Evolutionary conservation across 2,113 vertebrate species (phyloP).

Genomic region (Pongo pygmaeus): DNA sequence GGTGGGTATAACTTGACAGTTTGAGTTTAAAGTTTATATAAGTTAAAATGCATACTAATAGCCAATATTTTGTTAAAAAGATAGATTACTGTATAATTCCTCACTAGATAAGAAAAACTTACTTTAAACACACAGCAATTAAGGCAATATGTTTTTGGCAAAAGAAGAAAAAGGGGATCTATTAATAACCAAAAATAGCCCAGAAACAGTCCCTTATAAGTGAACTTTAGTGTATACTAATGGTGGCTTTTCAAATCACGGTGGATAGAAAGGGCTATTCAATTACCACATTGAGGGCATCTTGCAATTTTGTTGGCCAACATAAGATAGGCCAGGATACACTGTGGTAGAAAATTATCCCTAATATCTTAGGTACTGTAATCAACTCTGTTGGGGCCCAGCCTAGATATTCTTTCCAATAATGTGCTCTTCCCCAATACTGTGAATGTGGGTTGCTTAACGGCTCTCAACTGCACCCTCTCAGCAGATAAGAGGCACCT

Average conservation of each 20-base stretch:
- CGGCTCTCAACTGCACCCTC: not conserved
- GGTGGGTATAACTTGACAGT: not conserved
- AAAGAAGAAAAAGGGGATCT: not conserved
- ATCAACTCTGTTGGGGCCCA: not conserved
- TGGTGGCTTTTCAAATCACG: not conserved
- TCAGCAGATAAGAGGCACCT: not conserved
- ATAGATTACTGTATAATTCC: not conserved
- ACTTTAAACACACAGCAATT: not conserved
- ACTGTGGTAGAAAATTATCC: not conserved
- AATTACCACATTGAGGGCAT: not conserved
- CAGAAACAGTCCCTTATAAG: not conserved
- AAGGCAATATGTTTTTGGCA: not conserved
- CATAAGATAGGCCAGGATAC: not conserved
- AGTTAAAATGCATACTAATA: not conserved
- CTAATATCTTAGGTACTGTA: not conserved
- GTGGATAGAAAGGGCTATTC: not conserved
- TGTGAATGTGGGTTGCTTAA: not conserved
- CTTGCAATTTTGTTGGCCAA: not conserved
- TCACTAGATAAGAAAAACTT: not conserved
- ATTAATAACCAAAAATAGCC: not conserved
- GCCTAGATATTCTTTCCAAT: not conserved
- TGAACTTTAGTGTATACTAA: not conserved
- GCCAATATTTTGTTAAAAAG: not conserved
- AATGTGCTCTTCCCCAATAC: accelerated
- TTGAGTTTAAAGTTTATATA: not conserved